Conservation (phyloP, 2,888 invertebrate species). For the Mythimna pallens region DNA sequence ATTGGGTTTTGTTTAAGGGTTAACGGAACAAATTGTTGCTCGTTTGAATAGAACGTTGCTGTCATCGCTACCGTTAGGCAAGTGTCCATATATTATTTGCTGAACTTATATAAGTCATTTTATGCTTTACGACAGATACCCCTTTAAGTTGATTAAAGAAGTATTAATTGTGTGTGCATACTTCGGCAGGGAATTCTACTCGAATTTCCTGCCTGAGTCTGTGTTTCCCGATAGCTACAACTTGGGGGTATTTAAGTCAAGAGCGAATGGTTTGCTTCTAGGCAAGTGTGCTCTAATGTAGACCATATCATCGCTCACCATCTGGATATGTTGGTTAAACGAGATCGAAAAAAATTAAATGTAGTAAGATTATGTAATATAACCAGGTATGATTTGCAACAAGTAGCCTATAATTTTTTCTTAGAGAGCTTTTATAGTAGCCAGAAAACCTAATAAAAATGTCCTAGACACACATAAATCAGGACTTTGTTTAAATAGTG, state of each 20-base stretch:
- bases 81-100: slow-evolving; percentile 1
- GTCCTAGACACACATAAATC: slow-evolving; percentile 31
- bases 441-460: slow-evolving; percentile 19
- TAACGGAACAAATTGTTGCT: slow-evolving; percentile 16
- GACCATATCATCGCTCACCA: no score
- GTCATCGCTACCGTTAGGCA: slow-evolving; percentile 2
- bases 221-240: neutral
- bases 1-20: slow-evolving; percentile 30
- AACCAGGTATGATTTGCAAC: no score
- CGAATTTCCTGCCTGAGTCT: neutral
- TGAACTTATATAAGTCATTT: no score
- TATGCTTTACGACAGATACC: neutral
- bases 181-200: no score
- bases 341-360: no score
- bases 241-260: no score
- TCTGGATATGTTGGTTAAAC: no score
- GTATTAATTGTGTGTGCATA: neutral
- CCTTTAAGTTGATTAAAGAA: no score
- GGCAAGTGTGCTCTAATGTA: neutral
- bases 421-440: neutral
- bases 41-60: neutral
- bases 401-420: neutral
- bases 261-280: neutral
- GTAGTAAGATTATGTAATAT: no score
- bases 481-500: slow-evolving; percentile 20